These are phyloP conservation scores for Xenops minutus DNA, from an alignment of 2,797 vertebrate genomes.

Conservation along the genomic window DNA sequence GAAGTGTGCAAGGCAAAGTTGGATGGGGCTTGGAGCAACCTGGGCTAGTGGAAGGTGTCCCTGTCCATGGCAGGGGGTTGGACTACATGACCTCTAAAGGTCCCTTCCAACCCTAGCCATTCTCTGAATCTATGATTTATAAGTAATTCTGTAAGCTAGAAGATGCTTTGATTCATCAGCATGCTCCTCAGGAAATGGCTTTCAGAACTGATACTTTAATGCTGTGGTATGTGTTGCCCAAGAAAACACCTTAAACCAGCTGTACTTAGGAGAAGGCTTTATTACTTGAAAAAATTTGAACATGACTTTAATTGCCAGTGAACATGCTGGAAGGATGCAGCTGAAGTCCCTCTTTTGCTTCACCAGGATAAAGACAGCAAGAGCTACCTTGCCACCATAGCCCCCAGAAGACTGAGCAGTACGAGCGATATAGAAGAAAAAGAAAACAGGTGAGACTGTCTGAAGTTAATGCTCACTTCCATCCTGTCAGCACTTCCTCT, in stretches of 20 bases:
- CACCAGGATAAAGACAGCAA: conserved; percentile 76
- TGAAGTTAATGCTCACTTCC: neutral
- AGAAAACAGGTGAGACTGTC: conserved; percentile 76
- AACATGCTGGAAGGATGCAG: neutral
- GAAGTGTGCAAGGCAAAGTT: neutral
- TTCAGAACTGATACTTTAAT: neutral
- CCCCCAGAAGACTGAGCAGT: conserved; percentile 69
- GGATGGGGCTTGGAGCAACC: neutral
- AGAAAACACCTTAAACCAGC: neutral
- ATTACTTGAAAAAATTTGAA: neutral
- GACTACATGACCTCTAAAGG: neutral
- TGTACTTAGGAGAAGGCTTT: neutral
- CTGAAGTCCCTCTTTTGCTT: conserved; percentile 34
- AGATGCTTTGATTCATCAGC: neutral
- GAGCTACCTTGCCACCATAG: conserved; percentile 70
- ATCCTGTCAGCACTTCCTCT: neutral
- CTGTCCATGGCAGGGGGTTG: neutral
- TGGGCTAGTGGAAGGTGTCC: neutral
- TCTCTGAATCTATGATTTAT: neutral
- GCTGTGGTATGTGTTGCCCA: neutral
- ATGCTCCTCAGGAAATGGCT: neutral
- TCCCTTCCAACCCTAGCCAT: neutral
- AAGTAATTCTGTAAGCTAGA: neutral
- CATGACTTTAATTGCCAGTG: neutral
- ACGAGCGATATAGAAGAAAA: conserved; percentile 75